A percentile compares a stretch with the other conserved stretches of the same genome.
Evolutionary conservation across 2,888 invertebrate species (phyloP).

Genomic region (Drosophila prolongata): DNA sequence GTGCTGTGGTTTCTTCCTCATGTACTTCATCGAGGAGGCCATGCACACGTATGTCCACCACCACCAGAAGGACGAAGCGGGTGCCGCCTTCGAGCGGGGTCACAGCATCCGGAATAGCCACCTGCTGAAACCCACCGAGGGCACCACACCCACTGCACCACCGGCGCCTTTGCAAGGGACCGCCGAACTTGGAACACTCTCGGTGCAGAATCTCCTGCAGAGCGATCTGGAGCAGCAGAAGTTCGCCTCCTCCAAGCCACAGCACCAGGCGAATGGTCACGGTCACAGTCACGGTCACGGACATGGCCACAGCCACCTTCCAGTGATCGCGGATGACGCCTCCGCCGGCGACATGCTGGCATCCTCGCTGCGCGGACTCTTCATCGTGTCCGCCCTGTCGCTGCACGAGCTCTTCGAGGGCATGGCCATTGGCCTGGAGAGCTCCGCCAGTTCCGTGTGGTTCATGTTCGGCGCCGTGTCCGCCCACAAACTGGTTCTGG

Average conservation of each 20-base stretch:
- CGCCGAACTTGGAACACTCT: constrained; percentile 53
- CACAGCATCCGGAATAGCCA: constrained; percentile 82
- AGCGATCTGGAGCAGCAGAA: constrained; percentile 71
- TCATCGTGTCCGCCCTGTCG: constrained; percentile 91
- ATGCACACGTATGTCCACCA: constrained; percentile 90
- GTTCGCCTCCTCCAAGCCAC: constrained; percentile 63
- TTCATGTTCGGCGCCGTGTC: constrained; percentile 94
- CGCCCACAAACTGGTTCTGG: constrained; percentile 94
- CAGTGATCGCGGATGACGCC: constrained; percentile 80
- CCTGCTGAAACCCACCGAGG: constrained; percentile 58
- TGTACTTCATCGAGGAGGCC: constrained; percentile 92
- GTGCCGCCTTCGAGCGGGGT: constrained; percentile 82
- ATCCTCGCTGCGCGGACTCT: constrained; percentile 88
- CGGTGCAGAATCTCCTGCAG: constrained; percentile 72
- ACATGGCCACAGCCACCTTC: constrained; percentile 71
- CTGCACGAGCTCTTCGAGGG: constrained; percentile 95
- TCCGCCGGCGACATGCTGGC: constrained; percentile 76
- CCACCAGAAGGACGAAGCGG: constrained; percentile 73
- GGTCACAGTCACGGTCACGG: constrained; percentile 41
- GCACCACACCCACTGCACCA: constrained; percentile 18
- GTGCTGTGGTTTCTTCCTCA: constrained; percentile 91
- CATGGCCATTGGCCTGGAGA: constrained; percentile 91
- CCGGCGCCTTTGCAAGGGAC: constrained; percentile 1
- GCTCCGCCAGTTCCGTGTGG: constrained; percentile 87
- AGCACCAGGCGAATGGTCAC: constrained; percentile 44